Base-by-base conservation (phyloP, 2,113 vertebrate genomes). In the Mesitornis unicolor region DNA sequence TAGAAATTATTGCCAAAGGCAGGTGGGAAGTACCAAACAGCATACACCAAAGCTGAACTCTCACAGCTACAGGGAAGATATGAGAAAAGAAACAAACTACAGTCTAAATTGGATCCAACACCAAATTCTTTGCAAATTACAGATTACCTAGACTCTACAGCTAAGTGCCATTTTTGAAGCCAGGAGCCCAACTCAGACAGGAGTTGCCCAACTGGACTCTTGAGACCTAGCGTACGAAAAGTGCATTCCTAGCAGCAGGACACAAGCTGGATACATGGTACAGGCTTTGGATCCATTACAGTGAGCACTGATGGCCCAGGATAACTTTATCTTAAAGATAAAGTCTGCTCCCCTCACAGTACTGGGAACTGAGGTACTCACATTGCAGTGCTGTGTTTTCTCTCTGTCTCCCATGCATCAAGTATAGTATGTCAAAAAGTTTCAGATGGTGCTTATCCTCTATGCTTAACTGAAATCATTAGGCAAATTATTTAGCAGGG, bases 401-500 rank as follows among this genome's bases (percentile, higher is more conserved):
- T 70, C 28, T 67, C 86, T 70, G 68, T 24, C 17, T 81, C 16
- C 53, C 60, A 4, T 13, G 22, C 54, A 75, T 45, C 47, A 91
- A 69, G 65, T 50, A 63, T 9, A 11, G 5, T 19, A 48, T 35
- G 35, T 69, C 84, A 85, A 63, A 63, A 21, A 38, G 31, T 64
- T 93, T 96, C 57, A 93, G 36, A 89, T 48, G 42, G 31, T 64
- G 45, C 38, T 88, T 78, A 36, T 24, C 87, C 89, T 88, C 71
- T 28, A 33, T 70, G 51, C 75, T 89, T 91, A 95, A 59, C 67
- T 19, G 7, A 84, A 94, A 89, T 71, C 54, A 80, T 92, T 50
- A 90, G 43, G 67, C 84, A 84, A 96, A 90, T 88, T 88, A 87
- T 85, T 90, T 84, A 84, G 61, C 29, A 74, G 45, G 13, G 24